These are phyloP conservation scores for Crossaster papposus DNA, from an alignment of 53 echinoderm and acorn worm species.

Conservation along the genomic window DNA sequence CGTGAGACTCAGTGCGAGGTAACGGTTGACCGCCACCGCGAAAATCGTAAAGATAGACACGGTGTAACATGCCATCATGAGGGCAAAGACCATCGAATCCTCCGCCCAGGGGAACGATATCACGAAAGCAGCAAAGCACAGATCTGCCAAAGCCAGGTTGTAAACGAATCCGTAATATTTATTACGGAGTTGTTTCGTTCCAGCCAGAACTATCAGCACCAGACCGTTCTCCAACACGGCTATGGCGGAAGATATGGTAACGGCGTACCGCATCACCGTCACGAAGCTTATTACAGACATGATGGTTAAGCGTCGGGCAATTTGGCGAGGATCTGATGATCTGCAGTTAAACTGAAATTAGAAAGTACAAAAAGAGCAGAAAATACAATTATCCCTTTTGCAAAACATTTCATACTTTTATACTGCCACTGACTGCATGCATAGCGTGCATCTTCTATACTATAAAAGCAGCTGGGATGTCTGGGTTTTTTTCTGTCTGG, in stretches of 20 bases:
- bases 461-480: too few species aligned
- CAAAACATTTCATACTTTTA: neutral
- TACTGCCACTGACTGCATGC: too few species aligned
- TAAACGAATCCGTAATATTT: neutral
- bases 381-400: neutral
- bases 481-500: too few species aligned
- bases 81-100: neutral
- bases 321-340: neutral
- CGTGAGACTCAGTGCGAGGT: neutral
- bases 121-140: neutral
- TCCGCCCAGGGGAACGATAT: neutral
- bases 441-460: too few species aligned
- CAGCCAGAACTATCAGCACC: neutral
- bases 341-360: neutral
- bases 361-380: neutral
- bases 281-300: neutral
- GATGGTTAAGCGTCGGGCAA: neutral
- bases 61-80: neutral
- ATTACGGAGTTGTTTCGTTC: neutral
- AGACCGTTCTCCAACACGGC: neutral
- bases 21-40: neutral
- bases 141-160: neutral
- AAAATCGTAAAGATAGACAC: neutral
- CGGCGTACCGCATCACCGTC: neutral
- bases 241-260: neutral